These are phyloP conservation scores for Geotrypetes seraphini DNA, from an alignment of 2,797 vertebrate genomes.

Conservation along the genomic window DNA sequence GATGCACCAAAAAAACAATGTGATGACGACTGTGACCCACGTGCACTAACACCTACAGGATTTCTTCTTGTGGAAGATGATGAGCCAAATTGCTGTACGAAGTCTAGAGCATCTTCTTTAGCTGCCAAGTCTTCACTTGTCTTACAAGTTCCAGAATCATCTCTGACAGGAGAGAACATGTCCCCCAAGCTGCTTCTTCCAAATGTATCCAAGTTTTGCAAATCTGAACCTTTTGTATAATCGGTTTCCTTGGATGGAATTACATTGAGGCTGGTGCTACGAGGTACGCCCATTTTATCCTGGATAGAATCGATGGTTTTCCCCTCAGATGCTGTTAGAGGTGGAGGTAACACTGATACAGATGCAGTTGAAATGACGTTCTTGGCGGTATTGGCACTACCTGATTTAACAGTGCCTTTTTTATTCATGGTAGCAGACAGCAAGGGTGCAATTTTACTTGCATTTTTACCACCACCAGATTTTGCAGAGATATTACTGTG, in stretches of 20 bases:
- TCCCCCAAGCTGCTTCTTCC: conserved; percentile 79
- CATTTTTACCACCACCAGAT: too few species aligned
- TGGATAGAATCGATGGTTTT: conserved; percentile 32
- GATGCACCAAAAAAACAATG: conserved; percentile 54
- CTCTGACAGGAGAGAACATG: conserved; percentile 82
- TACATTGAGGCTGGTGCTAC: conserved; percentile 47
- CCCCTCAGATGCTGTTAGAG: conserved; percentile 20
- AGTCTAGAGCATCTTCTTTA: conserved; percentile 68
- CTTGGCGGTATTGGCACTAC: conserved; percentile 19
- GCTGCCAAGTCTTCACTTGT: too few species aligned
- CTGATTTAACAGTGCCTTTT: conserved; percentile 23
- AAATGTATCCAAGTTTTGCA: conserved; percentile 52
- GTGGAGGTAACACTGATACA: conserved; percentile 23
- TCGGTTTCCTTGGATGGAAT: conserved; percentile 68
- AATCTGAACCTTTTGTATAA: conserved; percentile 47
- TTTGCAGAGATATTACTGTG: conserved; percentile 45
- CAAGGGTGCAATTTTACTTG: conserved; percentile 37
- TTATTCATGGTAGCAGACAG: conserved; percentile 21
- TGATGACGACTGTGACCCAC: conserved; percentile 59
- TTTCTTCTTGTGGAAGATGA: conserved; percentile 58
- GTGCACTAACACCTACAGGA: conserved; percentile 31
- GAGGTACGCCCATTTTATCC: conserved; percentile 53
- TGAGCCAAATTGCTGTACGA: conserved; percentile 51
- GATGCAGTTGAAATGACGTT: conserved; percentile 14
- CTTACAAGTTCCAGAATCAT: too few species aligned